phyloP scores from a whole-genome alignment of 2,113 vertebrate genomes.

The Hippoglossus stenolepis region DNA sequence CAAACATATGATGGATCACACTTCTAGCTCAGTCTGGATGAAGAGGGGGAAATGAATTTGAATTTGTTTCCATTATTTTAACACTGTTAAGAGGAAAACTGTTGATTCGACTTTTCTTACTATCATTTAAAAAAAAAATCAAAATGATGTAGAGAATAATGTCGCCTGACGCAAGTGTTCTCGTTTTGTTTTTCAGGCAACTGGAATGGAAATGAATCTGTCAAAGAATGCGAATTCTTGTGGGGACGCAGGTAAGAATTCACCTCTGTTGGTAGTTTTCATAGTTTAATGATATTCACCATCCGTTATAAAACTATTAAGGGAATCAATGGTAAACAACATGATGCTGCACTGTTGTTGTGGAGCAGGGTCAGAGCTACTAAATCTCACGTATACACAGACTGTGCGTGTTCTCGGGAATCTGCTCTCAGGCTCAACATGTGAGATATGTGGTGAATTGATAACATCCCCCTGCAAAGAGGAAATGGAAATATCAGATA shows the following conservation, averaged over 20 bases:
- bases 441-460: neutral
- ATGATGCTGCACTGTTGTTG: neutral
- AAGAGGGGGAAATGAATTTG: neutral
- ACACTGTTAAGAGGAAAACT: too few species aligned
- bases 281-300: too few species aligned
- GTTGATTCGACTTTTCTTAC: too few species aligned
- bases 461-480: neutral
- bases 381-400: neutral
- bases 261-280: neutral
- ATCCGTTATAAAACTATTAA: neutral
- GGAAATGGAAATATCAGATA: neutral
- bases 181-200: conserved; percentile 73
- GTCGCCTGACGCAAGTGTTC: neutral
- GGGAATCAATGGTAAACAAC: neutral
- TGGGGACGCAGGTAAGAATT: conserved; percentile 68
- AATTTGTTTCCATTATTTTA: neutral
- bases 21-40: neutral
- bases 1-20: neutral
- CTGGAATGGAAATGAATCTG: conserved; percentile 83
- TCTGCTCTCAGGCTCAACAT: conserved; percentile 7
- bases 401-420: conserved; percentile 2
- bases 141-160: too few species aligned
- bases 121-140: too few species aligned
- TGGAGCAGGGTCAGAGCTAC: neutral
- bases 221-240: conserved; percentile 79